Conservation (phyloP, 2,797 vertebrate species). For the Oreochromis mossambicus region DNA sequence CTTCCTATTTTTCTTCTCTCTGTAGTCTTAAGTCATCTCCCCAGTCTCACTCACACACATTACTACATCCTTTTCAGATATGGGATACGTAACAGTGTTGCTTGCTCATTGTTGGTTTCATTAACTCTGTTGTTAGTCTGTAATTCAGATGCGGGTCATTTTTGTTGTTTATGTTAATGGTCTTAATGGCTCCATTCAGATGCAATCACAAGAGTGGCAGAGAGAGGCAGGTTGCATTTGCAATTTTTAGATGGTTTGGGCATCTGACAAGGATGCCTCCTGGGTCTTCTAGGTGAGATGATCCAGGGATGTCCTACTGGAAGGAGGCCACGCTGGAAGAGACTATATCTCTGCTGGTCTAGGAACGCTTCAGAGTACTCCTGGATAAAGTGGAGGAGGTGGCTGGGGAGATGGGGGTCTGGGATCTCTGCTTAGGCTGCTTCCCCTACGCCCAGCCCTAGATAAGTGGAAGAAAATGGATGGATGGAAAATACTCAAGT, state of each 20-base stretch:
- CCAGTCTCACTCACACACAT: not conserved
- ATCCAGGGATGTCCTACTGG: not conserved
- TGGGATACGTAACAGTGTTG: not conserved
- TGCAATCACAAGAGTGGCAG: not conserved
- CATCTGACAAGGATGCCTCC: not conserved
- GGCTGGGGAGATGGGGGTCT: not conserved
- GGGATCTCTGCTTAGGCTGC: not conserved
- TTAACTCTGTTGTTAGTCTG: not conserved
- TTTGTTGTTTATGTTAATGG: not conserved
- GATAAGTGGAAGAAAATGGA: fast-evolving
- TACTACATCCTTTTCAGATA: not conserved
- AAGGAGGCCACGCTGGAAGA: not conserved
- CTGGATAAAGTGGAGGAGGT: not conserved
- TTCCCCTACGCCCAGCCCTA: not conserved
- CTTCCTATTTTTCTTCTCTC: slow-evolving; percentile 24
- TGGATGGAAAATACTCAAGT: not conserved
- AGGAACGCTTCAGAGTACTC: not conserved
- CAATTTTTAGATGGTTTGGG: not conserved
- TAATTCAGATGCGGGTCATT: not conserved
- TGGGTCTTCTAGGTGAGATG: fast-evolving
- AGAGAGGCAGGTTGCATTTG: not conserved
- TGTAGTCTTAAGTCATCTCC: slow-evolving; percentile 11
- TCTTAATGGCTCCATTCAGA: not conserved
- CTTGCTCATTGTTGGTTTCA: not conserved
- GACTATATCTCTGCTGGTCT: not conserved